Conservation (phyloP, 92 coral and sea anemone genomes). For the Muricea muricata region DNA sequence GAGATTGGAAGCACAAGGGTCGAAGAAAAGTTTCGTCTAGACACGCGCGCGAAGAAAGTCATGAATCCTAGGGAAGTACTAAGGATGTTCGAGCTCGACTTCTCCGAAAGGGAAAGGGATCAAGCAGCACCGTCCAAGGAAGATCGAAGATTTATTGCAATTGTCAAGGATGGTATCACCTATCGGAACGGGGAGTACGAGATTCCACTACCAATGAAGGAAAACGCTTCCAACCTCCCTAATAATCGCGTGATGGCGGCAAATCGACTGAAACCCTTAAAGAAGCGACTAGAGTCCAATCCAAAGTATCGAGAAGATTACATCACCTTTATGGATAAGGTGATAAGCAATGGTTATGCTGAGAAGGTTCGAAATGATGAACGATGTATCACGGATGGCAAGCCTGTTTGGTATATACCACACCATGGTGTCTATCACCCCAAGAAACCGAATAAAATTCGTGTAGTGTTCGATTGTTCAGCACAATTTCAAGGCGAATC, state of each 20-base stretch:
- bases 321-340: slow-evolving; percentile 31
- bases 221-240: slow-evolving; percentile 12
- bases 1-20: neutral
- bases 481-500: slow-evolving; percentile 49
- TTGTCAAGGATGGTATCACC: too few species aligned
- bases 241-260: slow-evolving; percentile 48
- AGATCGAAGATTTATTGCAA: slow-evolving; percentile 33
- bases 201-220: slow-evolving; percentile 7
- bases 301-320: slow-evolving; percentile 61
- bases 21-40: slow-evolving; percentile 57
- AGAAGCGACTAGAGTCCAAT: slow-evolving; percentile 47
- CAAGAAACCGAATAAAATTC: slow-evolving; percentile 66
- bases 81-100: slow-evolving; percentile 63
- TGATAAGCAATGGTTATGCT: neutral
- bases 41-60: slow-evolving; percentile 37
- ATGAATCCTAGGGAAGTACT: slow-evolving; percentile 23
- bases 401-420: slow-evolving; percentile 53
- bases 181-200: neutral
- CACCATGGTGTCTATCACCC: slow-evolving; percentile 71
- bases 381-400: slow-evolving; percentile 7
- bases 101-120: slow-evolving; percentile 43
- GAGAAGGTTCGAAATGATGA: neutral
- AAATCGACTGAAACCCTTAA: slow-evolving; percentile 52
- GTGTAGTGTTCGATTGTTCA: slow-evolving; percentile 68
- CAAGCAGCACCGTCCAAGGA: slow-evolving; percentile 49